Evolutionary conservation across 2,888 invertebrate genomes (phyloP), one percentile per base, ranked within the genome.

Genomic region (Cremastinae sp.): DNA sequence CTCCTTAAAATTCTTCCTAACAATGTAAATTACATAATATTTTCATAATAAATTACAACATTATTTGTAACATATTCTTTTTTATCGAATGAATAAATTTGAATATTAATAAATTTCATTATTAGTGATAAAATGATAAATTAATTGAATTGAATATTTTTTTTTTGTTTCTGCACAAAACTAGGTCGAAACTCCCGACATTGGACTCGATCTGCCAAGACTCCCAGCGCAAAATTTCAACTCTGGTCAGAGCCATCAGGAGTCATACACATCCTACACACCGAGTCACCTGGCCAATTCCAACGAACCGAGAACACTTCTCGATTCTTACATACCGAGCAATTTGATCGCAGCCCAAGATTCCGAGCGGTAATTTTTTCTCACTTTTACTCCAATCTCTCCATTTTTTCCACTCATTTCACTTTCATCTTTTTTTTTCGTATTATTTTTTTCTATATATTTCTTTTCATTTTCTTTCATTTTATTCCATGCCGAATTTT

Each of bases 261-360:
- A n/a, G n/a, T n/a, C n/a, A n/a, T n/a, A n/a, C n/a, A n/a, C n/a
- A n/a, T n/a, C n/a, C n/a, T 68, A 72, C 78, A 82, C 84, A 75
- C 79, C 89, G 74, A 66, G 79, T 54, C 79, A 83, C n/a, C 61
- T 79, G 20, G 75, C 43, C 12, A 53, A 74, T 4, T 47, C 79
- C 4, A 75, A 83, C 0, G 82, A 88, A 66, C 91, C 91, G 0
- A 90, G 90, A 81, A 91, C 91, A n/a, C 83, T 92, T 18, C 83
- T 92, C 47, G 92, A 92, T 75, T 91, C 91, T 5, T 92, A 92
- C 75, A 86, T 91, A 3, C 92, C 92, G 0, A 89, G 89, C 78
- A 84, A 84, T 41, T 34, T 89, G 8, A 87, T 89, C 36, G 87
- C 87, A 3, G 89, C 89, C 22, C 87, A 86, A 70, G 89, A 89